Evolutionary conservation across 2,888 invertebrate genomes (phyloP), one percentile per base, ranked within the genome.

Genomic region (Drosophila kokeensis): DNA sequence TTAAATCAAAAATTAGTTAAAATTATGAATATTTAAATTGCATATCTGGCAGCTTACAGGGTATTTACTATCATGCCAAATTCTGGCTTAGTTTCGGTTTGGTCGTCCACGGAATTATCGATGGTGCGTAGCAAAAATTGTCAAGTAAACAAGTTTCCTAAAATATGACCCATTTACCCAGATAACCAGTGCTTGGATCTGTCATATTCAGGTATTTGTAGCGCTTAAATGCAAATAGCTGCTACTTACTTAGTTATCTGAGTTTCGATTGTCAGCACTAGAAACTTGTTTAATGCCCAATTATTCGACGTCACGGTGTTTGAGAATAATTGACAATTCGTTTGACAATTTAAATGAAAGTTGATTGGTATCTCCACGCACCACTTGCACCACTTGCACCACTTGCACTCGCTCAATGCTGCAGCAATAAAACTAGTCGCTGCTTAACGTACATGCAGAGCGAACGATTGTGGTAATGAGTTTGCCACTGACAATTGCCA

Each of bases 101-200:
- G 75, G 75, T 58, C 59, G 68, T 55, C 34, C 52, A 68, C 18
- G 64, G 40, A 42, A 50, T 59, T 55, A 73, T 79, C 48, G 75
- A 63, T 58, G 58, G 57, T 71, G 80, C 80, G 67, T 76, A 70
- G 59, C 40, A 34, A 58, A 45, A 38, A 69, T 69, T 76, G 50
- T 61, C 70, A 66, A 69, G 78, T 63, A 90, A 92, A 92, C 92
- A 72, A 88, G 92, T 92, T 92, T 92, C 91, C 91, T 91, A 92
- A 92, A 91, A 87, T 91, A 87, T 92, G 92, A 92, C 92, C 92
- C 89, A 92, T 83, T 92, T 92, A 89, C 92, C 92, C 83, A 92
- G 90, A 86, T 86, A 84, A 66, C 67, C 53, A 62, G 69, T 54
- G 73, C 70, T 59, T 49, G 62, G 36, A 67, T 67, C 67, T 67